Percentiles rank a stretch among this genome's conserved stretches.
Conservation (phyloP, 2,113 vertebrate genomes). For the Ictalurus furcatus region DNA sequence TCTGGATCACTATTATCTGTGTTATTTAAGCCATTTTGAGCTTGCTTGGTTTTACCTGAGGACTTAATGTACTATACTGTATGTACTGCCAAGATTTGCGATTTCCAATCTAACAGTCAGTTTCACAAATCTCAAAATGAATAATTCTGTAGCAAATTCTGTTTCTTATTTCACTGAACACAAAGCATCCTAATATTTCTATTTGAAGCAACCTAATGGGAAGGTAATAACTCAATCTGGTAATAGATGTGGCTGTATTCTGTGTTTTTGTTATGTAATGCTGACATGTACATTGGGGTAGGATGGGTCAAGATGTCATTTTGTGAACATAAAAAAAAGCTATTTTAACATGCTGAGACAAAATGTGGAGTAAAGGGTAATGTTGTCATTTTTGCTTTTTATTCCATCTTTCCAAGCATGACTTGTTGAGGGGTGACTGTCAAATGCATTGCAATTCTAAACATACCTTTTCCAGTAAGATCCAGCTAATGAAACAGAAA, state of each 20-base stretch:
- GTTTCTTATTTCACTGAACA: not conserved
- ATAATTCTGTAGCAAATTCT: not conserved
- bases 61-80: not conserved
- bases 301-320: not conserved
- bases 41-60: not conserved
- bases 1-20: not conserved
- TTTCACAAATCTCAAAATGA: not conserved
- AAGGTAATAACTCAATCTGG: not conserved
- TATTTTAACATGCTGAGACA: not conserved
- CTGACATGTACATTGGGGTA: not conserved
- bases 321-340: not conserved
- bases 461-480: not conserved
- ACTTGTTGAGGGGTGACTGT: not conserved
- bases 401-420: not conserved
- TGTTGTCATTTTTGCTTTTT: not conserved
- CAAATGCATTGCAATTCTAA: not conserved
- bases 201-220: not conserved
- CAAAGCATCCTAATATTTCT: not conserved
- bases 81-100: not conserved
- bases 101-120: not conserved
- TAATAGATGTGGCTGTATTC: not conserved
- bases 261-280: not conserved
- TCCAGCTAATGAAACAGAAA: not conserved
- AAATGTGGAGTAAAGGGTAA: not conserved
- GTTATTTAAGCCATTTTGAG: not conserved